Evolutionary conservation across 2,113 vertebrate genomes (phyloP).

Genomic region (Thymallus thymallus): DNA sequence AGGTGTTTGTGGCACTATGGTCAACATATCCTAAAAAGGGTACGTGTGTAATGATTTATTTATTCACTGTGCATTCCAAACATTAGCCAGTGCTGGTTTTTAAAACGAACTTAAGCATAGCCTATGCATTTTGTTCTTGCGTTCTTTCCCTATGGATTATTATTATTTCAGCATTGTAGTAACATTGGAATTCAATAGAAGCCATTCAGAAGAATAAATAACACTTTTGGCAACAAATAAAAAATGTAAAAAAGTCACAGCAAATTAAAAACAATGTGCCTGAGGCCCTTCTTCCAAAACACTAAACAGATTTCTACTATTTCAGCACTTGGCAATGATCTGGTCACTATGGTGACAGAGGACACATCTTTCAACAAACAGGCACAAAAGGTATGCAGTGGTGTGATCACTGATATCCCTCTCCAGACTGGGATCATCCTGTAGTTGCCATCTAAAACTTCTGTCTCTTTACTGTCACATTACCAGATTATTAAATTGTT

Average conservation of each 20-base stretch:
- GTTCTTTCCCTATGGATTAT: neutral
- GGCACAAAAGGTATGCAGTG: neutral
- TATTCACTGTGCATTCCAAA: too few species aligned
- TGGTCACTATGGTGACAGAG: slow-evolving; percentile 37
- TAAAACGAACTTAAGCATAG: too few species aligned
- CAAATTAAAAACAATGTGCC: slow-evolving; percentile 5
- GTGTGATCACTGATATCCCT: neutral
- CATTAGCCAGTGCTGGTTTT: too few species aligned
- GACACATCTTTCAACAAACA: slow-evolving; percentile 40
- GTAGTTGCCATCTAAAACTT: neutral
- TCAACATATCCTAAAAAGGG: too few species aligned
- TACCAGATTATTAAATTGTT: neutral
- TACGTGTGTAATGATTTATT: too few species aligned
- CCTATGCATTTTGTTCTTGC: too few species aligned
- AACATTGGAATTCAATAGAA: slow-evolving; percentile 12
- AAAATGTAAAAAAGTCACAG: slow-evolving; percentile 2
- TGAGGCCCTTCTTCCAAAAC: slow-evolving; percentile 8
- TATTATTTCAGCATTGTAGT: neutral
- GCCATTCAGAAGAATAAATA: slow-evolving; percentile 7
- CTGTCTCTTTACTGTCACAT: neutral
- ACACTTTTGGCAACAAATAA: slow-evolving; percentile 19
- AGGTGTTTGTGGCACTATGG: too few species aligned
- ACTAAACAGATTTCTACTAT: slow-evolving; percentile 32
- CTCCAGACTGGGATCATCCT: neutral
- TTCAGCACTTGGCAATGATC: slow-evolving; percentile 26